Conservation (phyloP, 1,140 invertebrate species). For the Sogatella furcifera region DNA sequence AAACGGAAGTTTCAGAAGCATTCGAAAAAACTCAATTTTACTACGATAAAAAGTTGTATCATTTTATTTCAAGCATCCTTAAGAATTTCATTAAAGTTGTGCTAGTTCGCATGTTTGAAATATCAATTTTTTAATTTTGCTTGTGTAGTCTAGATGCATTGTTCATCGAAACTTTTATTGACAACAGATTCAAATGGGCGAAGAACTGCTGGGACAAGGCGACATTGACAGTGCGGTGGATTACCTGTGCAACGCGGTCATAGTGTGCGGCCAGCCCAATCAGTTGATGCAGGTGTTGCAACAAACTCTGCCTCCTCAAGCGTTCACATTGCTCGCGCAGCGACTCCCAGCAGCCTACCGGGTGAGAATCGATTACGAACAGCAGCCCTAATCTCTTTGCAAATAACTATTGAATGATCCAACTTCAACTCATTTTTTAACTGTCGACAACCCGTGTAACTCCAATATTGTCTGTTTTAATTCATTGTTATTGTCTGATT, state of each 20-base stretch:
- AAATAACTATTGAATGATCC: background rate
- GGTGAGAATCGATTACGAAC: conserved; percentile 29
- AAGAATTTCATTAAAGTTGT: no score
- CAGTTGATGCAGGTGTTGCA: conserved; percentile 86
- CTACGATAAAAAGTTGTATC: no score
- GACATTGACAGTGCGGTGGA: conserved; percentile 85
- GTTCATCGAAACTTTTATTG: conserved; percentile 16
- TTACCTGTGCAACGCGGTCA: conserved; percentile 87
- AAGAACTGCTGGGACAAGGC: conserved; percentile 75
- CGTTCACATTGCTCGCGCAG: conserved; percentile 79
- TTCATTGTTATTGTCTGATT: no score
- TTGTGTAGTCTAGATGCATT: no score
- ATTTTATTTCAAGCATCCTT: no score
- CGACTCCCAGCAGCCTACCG: conserved; percentile 58
- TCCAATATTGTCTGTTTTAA: no score
- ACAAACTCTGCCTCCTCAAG: conserved; percentile 83
- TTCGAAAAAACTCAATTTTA: no score
- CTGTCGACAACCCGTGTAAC: background rate
- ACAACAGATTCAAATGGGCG: conserved; percentile 68
- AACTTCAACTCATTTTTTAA: background rate
- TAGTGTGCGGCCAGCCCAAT: conserved; percentile 91
- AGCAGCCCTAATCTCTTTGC: background rate
- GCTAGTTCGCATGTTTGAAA: no score
- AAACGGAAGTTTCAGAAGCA: no score
- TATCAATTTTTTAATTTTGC: no score